Evolutionary conservation across 2,888 invertebrate species (phyloP).

Genomic region (Pegoplata infirma): DNA sequence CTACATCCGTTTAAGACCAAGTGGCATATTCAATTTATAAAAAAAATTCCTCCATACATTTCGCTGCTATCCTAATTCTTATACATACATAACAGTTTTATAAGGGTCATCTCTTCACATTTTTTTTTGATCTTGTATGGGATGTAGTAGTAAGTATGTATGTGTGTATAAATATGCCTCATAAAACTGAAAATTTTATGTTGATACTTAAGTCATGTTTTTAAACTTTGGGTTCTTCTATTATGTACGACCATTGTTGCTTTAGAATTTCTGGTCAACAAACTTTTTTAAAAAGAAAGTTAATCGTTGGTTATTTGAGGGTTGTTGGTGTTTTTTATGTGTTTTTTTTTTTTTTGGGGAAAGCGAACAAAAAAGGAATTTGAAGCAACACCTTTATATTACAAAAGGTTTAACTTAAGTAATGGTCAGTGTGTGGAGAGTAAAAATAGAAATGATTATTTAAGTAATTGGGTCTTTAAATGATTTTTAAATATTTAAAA

Average conservation of each 20-base stretch:
- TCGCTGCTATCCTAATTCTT: no score
- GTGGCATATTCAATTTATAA: no score
- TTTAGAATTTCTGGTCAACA: slow-evolving; percentile 56
- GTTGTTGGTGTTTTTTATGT: slow-evolving; percentile 30
- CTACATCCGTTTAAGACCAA: no score
- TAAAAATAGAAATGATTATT: background rate
- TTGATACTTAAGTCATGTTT: slow-evolving; percentile 57
- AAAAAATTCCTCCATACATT: no score
- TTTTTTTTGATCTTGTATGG: slow-evolving; percentile 25
- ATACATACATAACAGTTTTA: no score
- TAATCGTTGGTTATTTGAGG: slow-evolving; percentile 55
- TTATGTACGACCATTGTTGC: slow-evolving; percentile 28
- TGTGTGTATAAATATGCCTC: slow-evolving; percentile 5
- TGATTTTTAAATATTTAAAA: slow-evolving; percentile 3
- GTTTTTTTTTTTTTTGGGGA: background rate
- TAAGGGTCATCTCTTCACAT: slow-evolving; percentile 49
- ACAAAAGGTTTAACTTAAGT: slow-evolving; percentile 32
- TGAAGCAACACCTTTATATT: slow-evolving; percentile 43
- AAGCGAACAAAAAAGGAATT: slow-evolving; percentile 21
- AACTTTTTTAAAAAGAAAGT: slow-evolving; percentile 56
- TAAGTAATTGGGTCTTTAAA: slow-evolving; percentile 42
- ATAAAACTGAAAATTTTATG: slow-evolving; percentile 56
- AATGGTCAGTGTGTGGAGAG: background rate
- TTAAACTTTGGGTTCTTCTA: slow-evolving; percentile 31
- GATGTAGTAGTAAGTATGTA: no score